Evolutionary conservation across 2,888 invertebrate genomes (phyloP), one percentile per base, ranked within the genome.

Genomic region (Strigamia transsilvanica): DNA sequence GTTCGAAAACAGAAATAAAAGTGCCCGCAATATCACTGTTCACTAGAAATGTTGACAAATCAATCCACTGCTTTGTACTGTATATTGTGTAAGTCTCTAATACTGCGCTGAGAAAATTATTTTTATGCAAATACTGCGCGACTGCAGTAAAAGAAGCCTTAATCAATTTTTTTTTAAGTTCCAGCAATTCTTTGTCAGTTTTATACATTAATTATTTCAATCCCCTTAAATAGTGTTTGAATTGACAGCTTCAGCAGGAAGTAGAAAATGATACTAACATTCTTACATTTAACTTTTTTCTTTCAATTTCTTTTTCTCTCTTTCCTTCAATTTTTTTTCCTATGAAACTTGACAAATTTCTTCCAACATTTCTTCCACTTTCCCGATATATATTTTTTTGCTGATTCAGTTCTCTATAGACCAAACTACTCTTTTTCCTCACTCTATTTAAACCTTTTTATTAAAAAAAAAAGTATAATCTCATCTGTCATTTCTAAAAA

Each of bases 321-420:
- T 66, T 12, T 27, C 66, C 10, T 23, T 13, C 34, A 34, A n/a
- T n/a, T 27, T 66, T 66, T 32, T 66, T 66, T 66, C 21, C 3
- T 27, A 9, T 66, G 66, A 27, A 66, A 66, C 66, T 66, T 66
- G 66, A 66, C 66, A 66, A 66, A 66, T 66, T 66, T 66, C 23
- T 66, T 66, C 66, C 66, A 66, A 66, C 66, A 66, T 66, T 66
- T 66, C 27, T 66, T 66, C 66, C 66, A 66, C 66, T 66, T 66
- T 66, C 7, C 66, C 27, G 12, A 66, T 66, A 66, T 66, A 66
- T 66, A 51, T 66, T 66, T 34, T 34, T 34, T 32, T 66, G 66
- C 66, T 66, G 66, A 66, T 27, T 66, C 66, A 66, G 66, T 32
- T 66, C 66, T 66, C 66, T 66, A 66, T 66, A 66, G 66, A 66